Percentiles rank a stretch among this genome's conserved stretches.
Conservation (phyloP, 2,888 invertebrate species). For the Drosophila anomalata region DNA sequence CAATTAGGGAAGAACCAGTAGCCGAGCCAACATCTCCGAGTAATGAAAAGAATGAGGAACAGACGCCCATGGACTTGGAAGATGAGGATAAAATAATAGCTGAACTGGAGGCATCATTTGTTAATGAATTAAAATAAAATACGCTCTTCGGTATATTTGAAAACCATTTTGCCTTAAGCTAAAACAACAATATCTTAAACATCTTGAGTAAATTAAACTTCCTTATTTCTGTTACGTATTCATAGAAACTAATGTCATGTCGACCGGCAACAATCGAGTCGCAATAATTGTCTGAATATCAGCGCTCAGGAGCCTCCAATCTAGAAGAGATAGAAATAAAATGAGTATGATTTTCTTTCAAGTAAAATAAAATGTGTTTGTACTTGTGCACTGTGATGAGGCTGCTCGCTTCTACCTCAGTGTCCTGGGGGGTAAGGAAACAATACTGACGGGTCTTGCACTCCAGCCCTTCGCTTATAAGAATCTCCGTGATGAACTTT, state of each 20-base stretch:
- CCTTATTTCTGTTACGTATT: neutral
- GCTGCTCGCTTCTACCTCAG: constrained; percentile 85
- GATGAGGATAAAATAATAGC: constrained; percentile 18
- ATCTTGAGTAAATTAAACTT: neutral
- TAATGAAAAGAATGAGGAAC: neutral
- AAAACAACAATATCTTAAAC: neutral
- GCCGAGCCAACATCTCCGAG: neutral
- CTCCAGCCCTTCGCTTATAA: constrained; percentile 89
- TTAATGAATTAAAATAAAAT: constrained; percentile 14
- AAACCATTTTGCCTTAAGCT: constrained; percentile 3
- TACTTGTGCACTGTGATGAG: constrained; percentile 87
- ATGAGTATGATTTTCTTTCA: neutral
- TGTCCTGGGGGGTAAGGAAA: constrained; percentile 94
- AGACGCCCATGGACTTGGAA: neutral
- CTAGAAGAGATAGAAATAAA: neutral
- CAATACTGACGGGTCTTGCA: constrained; percentile 91
- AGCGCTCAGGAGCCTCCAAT: constrained; percentile 29
- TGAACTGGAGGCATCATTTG: constrained; percentile 23
- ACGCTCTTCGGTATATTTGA: neutral
- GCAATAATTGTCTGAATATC: neutral
- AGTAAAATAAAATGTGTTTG: constrained; percentile 24
- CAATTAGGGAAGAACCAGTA: neutral
- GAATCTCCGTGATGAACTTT: constrained; percentile 84
- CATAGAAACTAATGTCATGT: neutral
- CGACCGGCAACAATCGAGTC: constrained; percentile 24